Base-by-base conservation (phyloP, 2,888 invertebrate genomes). In the Tortrix viridana region DNA sequence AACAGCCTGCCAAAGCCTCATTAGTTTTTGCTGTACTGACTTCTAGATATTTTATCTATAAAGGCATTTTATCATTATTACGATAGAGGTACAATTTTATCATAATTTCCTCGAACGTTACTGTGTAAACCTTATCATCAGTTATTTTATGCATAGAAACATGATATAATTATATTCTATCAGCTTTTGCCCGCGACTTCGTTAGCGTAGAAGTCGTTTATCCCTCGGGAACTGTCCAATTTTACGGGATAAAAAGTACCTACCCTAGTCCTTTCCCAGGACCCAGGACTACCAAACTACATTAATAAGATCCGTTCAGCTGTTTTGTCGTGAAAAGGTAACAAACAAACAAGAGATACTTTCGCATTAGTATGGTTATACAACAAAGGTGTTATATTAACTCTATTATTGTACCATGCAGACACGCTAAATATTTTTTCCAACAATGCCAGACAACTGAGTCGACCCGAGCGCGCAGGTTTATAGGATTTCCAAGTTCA, bases 401-500 rank as follows among this genome's bases (percentile, higher is more conserved):
- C n/a, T n/a, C n/a, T n/a, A n/a, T 9, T 7, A 32, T 1, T 32
- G 12, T 32, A 32, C 32, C 32, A 32, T 9, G 32, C 32, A 32
- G 32, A 12, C 9, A 32, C 12, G 12, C 3, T 32, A 32, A 32
- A 32, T n/a, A 52, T 20, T 52, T 52, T n/a, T n/a, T 16, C 18
- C 4, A 14, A 53, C 53, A 41, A 26, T 32, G 37, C 20, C 9
- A 20, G 46, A 20, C 55, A 56, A 20, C 46, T 47, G 55, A 3
- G n/a, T 43, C 26, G 9, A 23, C 19, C 37, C 37, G n/a, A 41
- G 22, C 41, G 53, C 41, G 41, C 44, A 44, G 54, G 23, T 26
- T 60, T 53, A 60, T 60, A 60, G 54, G 60, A 60, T 60, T 60
- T 46, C 16, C 26, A 47, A 46, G 59, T 55, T 55, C 44, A 46